A percentile compares a stretch with the other conserved stretches of the same genome.
These are phyloP conservation scores for Callipepla californica DNA, from an alignment of 2,113 vertebrate species.

Conservation along the genomic window DNA sequence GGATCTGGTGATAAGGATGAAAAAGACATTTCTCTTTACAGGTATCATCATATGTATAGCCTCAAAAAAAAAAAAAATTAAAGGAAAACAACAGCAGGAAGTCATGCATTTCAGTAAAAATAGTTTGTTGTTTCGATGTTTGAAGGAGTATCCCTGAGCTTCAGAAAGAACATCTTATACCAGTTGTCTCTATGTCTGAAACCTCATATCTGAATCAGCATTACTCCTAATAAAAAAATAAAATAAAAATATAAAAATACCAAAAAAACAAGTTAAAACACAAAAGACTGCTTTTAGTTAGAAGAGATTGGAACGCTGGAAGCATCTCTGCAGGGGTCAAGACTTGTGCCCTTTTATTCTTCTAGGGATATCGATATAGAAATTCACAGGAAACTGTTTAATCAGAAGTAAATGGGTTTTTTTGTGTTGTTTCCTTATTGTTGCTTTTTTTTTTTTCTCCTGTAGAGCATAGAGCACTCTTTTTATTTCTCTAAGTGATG, in stretches of 20 bases:
- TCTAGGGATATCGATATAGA: not conserved
- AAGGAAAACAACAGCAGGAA: not conserved
- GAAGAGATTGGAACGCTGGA: not conserved
- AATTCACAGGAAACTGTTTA: constrained; percentile 3
- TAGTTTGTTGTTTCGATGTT: not conserved
- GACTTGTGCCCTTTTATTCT: constrained; percentile 5
- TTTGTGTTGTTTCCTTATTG: not conserved
- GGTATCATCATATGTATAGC: not conserved
- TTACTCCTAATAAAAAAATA: not conserved
- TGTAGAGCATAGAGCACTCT: not conserved
- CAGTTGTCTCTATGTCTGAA: not conserved
- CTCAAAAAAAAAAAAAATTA: not conserved
- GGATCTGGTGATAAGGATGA: not conserved
- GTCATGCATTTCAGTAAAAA: not conserved
- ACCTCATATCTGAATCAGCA: not conserved
- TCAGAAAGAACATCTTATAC: constrained; percentile 5
- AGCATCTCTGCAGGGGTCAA: not conserved
- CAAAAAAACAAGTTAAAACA: not conserved
- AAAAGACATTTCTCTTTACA: not conserved
- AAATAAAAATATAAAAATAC: no score
- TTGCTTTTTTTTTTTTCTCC: no score
- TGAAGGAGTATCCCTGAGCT: not conserved
- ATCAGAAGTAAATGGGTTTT: constrained; percentile 33
- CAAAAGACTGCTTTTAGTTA: constrained; percentile 12
- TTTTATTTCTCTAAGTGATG: constrained; percentile 2